These are phyloP conservation scores for Chrysotoxum bicinctum DNA, from an alignment of 2,888 invertebrate species.

Conservation along the genomic window DNA sequence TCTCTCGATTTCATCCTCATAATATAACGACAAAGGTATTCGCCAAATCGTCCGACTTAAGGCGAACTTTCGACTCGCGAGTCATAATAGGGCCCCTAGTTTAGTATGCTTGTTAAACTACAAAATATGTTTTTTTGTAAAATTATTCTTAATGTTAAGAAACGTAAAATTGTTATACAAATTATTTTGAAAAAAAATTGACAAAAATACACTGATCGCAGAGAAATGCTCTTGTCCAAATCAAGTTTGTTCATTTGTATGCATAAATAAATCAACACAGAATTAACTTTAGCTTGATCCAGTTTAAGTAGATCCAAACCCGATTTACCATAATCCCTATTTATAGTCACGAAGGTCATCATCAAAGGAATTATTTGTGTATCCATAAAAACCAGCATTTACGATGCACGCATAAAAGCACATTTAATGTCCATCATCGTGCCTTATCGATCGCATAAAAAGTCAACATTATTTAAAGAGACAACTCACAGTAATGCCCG, in stretches of 20 bases:
- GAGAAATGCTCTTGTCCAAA: no score
- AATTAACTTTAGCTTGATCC: not conserved
- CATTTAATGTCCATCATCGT: conserved; percentile 26
- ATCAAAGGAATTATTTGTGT: not conserved
- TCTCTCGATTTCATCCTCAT: no score
- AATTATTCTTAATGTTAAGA: no score
- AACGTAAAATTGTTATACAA: no score
- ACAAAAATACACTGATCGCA: no score
- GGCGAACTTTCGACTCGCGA: no score
- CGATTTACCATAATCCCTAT: conserved; percentile 31
- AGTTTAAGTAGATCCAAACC: not conserved
- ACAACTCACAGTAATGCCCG: conserved; percentile 17
- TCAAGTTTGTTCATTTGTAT: not conserved
- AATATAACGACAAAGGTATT: no score
- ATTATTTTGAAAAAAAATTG: no score
- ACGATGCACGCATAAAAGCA: conserved; percentile 23
- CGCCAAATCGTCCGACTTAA: no score
- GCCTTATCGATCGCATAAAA: conserved; percentile 32
- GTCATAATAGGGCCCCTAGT: no score
- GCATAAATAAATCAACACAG: not conserved
- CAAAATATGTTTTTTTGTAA: no score
- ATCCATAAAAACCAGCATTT: not conserved
- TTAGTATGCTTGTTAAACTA: no score
- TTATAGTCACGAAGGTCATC: conserved; percentile 46
- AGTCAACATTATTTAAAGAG: conserved; percentile 38